Conservation (phyloP, 2,888 invertebrate genomes). For the Fragum whitleyi region DNA sequence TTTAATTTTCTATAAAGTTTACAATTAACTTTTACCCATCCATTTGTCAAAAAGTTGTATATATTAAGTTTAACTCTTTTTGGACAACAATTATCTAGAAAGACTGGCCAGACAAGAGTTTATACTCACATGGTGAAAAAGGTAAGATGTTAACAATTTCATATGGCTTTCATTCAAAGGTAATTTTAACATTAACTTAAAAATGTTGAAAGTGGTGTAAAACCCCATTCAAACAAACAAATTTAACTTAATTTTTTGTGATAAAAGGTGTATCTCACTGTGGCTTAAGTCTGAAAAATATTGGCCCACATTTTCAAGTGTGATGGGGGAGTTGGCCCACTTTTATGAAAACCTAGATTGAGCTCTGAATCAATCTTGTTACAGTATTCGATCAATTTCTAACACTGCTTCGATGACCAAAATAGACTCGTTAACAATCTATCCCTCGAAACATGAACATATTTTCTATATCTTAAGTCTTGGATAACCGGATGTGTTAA, state of each 20-base stretch:
- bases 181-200: too few species aligned
- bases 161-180: too few species aligned
- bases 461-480: too few species aligned
- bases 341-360: slow-evolving; percentile 1
- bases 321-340: slow-evolving; percentile 9
- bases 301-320: slow-evolving; percentile 9
- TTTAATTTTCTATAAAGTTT: background rate
- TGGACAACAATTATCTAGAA: background rate
- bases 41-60: background rate
- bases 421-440: too few species aligned
- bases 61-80: background rate
- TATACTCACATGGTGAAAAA: background rate
- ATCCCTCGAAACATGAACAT: too few species aligned
- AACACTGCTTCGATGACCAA: too few species aligned
- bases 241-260: background rate
- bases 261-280: background rate
- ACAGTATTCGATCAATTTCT: too few species aligned
- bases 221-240: too few species aligned
- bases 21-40: background rate
- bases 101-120: background rate
- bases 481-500: too few species aligned
- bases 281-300: background rate
- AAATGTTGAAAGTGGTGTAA: too few species aligned
- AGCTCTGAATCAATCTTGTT: too few species aligned
- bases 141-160: background rate